Percentiles rank a stretch among this genome's conserved stretches.
These are phyloP conservation scores for Criorhina ranunculi DNA, from an alignment of 2,888 invertebrate species.

Conservation along the genomic window DNA sequence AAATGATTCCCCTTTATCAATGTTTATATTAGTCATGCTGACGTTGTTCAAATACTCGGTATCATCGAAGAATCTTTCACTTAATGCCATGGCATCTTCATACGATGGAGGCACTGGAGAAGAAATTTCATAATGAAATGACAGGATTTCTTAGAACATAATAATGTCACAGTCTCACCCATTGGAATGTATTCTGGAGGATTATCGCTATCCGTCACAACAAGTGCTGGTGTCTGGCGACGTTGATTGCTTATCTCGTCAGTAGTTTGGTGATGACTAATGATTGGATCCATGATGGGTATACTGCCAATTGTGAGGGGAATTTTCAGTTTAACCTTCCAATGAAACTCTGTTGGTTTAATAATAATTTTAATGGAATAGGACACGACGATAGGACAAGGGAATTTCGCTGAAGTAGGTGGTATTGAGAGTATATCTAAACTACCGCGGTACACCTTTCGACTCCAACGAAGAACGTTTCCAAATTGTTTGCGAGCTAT, in stretches of 20 bases:
- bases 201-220: constrained; percentile 81
- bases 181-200: constrained; percentile 83
- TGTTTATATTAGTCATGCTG: constrained; percentile 83
- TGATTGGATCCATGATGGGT: constrained; percentile 85
- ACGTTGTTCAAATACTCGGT: constrained; percentile 82
- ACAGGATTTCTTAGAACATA: neutral
- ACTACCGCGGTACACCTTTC: constrained; percentile 87
- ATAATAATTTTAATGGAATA: constrained; percentile 88
- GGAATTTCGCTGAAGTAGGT: constrained; percentile 90
- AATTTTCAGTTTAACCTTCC: constrained; percentile 88
- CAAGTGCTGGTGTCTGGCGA: constrained; percentile 79
- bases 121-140: neutral
- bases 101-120: constrained; percentile 83
- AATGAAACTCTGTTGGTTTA: constrained; percentile 87
- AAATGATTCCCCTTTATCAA: constrained; percentile 82
- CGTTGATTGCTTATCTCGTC: constrained; percentile 73
- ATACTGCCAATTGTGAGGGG: constrained; percentile 88
- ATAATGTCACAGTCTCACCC: constrained; percentile 78
- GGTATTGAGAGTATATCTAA: constrained; percentile 90
- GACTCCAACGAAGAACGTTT: constrained; percentile 87
- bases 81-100: constrained; percentile 84
- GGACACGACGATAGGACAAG: constrained; percentile 90
- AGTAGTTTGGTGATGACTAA: constrained; percentile 58
- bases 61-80: constrained; percentile 83
- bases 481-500: constrained; percentile 85